A percentile compares a stretch with the other conserved stretches of the same genome.
phyloP scores from a whole-genome alignment of 2,888 invertebrate species.

The Cremastinae sp. region DNA sequence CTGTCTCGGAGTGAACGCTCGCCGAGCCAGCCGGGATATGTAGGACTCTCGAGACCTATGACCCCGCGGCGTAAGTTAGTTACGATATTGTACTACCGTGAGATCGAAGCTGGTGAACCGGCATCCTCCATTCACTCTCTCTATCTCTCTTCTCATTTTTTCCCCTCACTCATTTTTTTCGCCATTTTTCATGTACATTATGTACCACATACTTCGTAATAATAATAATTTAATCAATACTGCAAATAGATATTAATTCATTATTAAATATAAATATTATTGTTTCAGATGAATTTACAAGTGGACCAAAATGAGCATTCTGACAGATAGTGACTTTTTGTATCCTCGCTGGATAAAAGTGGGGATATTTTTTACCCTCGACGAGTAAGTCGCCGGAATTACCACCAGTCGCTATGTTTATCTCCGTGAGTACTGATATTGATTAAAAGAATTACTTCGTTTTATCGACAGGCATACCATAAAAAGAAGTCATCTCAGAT shows the following conservation, averaged over 20 bases:
- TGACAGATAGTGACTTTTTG: not conserved
- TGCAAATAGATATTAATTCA: too few species aligned
- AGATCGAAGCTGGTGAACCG: constrained; percentile 58
- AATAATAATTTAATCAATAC: too few species aligned
- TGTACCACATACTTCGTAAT: too few species aligned
- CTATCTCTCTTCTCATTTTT: not conserved
- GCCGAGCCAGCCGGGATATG: constrained; percentile 60
- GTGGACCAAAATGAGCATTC: too few species aligned
- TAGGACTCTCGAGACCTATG: constrained; percentile 65
- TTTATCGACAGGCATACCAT: not conserved
- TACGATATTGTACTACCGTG: constrained; percentile 69
- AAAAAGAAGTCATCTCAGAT: not conserved
- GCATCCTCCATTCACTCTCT: constrained; percentile 45
- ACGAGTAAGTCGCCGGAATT: constrained; percentile 53
- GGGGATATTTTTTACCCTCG: constrained; percentile 43
- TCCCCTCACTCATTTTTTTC: not conserved
- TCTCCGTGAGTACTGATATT: not conserved
- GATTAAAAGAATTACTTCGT: not conserved
- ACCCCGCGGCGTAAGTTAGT: constrained; percentile 66
- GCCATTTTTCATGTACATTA: too few species aligned
- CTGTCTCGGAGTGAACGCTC: constrained; percentile 21
- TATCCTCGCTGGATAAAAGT: not conserved
- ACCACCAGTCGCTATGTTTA: constrained; percentile 21
- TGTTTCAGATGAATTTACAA: too few species aligned
- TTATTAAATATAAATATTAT: too few species aligned